Evolutionary conservation across 2,113 vertebrate genomes (phyloP), one percentile per base, ranked within the genome.

Genomic region (Dipodomys spectabilis): DNA sequence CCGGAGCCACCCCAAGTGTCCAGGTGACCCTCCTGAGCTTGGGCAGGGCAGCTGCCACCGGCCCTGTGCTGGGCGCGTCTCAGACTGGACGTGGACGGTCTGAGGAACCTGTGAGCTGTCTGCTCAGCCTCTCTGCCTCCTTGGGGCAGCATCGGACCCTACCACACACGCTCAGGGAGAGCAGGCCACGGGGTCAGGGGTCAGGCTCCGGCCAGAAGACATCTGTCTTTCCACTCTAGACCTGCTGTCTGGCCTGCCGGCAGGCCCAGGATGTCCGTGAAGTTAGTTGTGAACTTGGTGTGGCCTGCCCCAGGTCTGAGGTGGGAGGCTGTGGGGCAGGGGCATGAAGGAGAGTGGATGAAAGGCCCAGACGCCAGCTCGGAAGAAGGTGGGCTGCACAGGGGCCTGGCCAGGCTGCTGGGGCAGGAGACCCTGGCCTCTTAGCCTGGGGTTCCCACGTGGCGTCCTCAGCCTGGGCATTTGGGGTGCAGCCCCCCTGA

Each of bases 371-470:
- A 7, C 19, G 32, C 67, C 6, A 28, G 12, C 15, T 1, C 1
- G 0, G 7, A 60, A 6, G 45, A 27, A 65, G 25, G 32, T 6
- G 1, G 12, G 20, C 10, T 6, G 7, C 7, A 22, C 28, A 11
- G 49, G 35, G 27, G 27, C 7, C 60, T 6, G 44, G 32, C 28
- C 1, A n/a, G 74, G 44, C 25, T 44, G 19, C 74, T 49, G 44
- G 44, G 28, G 30, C 67, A 32, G 28, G 45, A 67, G 73, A 19
- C 35, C 19, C 19, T 49, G 72, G 11, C 60, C 62, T 32, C 57
- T 75, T 10, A 45, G 19, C 22, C 62, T 25, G 62, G 62, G 8
- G 62, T 7, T 64, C 79, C 22, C 57, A 39, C n/a, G 20, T 81
- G 45, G 45, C 20, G 62, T 44, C 53, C 35, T 2, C 53, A 16